Percentiles rank a stretch among this genome's conserved stretches.
These are phyloP conservation scores for Prionailurus bengalensis DNA, from an alignment of 2,113 vertebrate species.

Conservation along the genomic window DNA sequence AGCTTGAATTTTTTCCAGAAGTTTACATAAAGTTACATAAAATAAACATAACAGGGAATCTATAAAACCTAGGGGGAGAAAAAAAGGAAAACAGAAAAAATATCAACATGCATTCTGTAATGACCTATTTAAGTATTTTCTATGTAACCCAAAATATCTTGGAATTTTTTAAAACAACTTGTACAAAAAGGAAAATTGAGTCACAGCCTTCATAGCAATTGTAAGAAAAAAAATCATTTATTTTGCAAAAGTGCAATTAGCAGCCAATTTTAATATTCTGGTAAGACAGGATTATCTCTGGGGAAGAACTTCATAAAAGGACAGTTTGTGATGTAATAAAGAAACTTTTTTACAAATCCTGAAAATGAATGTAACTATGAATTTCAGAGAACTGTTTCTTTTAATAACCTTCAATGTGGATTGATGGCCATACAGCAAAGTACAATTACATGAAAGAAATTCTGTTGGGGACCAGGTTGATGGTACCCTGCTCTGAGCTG, in stretches of 20 bases:
- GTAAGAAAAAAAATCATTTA: neutral
- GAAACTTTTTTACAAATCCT: neutral
- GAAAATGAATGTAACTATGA: neutral
- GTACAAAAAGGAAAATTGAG: neutral
- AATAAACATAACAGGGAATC: neutral
- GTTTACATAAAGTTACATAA: neutral
- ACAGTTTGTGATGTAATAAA: neutral
- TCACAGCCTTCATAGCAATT: neutral
- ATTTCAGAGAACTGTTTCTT: neutral
- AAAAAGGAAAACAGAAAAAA: neutral
- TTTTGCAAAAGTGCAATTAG: neutral
- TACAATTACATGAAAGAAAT: neutral
- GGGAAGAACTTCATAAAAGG: neutral
- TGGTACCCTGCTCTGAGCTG: neutral
- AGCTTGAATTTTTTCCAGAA: neutral
- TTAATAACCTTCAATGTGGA: neutral
- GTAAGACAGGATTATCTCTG: neutral
- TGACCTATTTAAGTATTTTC: neutral
- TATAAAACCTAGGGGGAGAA: neutral
- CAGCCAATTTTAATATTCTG: constrained; percentile 36
- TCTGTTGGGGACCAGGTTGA: neutral
- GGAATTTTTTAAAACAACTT: neutral
- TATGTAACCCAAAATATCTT: neutral
- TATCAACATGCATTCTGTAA: neutral
- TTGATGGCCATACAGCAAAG: neutral